Percentiles rank a stretch among this genome's conserved stretches.
Evolutionary conservation across 2,888 invertebrate species (phyloP).

Genomic region (Aporophyla lueneburgensis): DNA sequence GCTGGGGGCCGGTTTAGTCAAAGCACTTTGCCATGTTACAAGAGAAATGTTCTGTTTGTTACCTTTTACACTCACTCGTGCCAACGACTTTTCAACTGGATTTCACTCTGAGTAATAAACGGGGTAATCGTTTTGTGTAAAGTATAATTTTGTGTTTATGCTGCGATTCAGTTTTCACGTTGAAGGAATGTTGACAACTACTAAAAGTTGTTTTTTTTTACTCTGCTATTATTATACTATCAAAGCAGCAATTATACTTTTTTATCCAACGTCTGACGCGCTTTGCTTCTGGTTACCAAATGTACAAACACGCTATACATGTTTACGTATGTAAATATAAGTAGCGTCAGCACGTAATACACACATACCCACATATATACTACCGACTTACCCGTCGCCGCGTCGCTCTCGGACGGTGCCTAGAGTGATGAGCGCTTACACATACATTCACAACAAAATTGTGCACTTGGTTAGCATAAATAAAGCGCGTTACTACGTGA

Average conservation of each 20-base stretch:
- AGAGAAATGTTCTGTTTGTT: slow-evolving; percentile 55
- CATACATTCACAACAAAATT: too few species aligned
- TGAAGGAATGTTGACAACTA: not conserved
- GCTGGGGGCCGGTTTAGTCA: slow-evolving; percentile 59
- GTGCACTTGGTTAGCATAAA: too few species aligned
- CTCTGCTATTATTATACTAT: not conserved
- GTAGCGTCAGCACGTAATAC: too few species aligned
- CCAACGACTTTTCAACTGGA: slow-evolving; percentile 63
- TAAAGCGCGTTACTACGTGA: too few species aligned
- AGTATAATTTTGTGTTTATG: slow-evolving; percentile 11
- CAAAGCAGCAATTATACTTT: too few species aligned
- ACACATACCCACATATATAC: too few species aligned
- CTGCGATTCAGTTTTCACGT: not conserved
- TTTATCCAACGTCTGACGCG: too few species aligned
- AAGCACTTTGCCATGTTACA: slow-evolving; percentile 64
- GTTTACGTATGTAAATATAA: too few species aligned
- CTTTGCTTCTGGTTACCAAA: not conserved
- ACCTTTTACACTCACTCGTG: slow-evolving; percentile 65
- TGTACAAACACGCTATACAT: too few species aligned
- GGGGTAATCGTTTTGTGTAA: slow-evolving; percentile 41
- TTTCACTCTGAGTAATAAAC: slow-evolving; percentile 61
- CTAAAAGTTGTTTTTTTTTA: not conserved
- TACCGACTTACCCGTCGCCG: too few species aligned
- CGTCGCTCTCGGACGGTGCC: too few species aligned
- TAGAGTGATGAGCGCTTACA: too few species aligned